Conservation (phyloP, 2,888 invertebrate genomes). For the Malthinus seriepunctatus region DNA sequence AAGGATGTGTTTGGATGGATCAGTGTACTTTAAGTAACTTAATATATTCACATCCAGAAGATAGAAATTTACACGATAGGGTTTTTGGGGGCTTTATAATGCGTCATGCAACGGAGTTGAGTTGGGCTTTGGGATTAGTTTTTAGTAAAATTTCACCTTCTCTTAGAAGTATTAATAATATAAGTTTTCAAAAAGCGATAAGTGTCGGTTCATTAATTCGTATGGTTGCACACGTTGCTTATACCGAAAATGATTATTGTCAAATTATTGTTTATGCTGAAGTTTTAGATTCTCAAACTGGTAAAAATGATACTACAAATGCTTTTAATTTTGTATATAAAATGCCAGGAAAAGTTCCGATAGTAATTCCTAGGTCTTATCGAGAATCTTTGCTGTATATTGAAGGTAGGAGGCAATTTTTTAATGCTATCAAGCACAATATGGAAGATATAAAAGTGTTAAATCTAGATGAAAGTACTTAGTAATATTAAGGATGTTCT, state of each 20-base stretch:
- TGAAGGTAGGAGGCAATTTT: constrained; percentile 60
- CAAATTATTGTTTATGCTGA: constrained; percentile 72
- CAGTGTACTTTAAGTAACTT: constrained; percentile 63
- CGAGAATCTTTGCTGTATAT: constrained; percentile 68
- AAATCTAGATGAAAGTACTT: too few relatives aligned
- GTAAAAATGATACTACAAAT: constrained; percentile 66
- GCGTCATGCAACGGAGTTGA: constrained; percentile 67
- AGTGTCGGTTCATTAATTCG: constrained; percentile 72
- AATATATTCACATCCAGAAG: constrained; percentile 64
- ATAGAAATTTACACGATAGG: constrained; percentile 75
- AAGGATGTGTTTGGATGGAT: constrained; percentile 69
- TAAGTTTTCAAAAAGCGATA: constrained; percentile 71
- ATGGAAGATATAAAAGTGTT: too few relatives aligned
- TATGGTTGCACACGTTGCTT: constrained; percentile 68
- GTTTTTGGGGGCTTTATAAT: constrained; percentile 81
- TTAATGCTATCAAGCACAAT: constrained; percentile 54
- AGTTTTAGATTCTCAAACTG: constrained; percentile 62
- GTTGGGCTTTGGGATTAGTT: constrained; percentile 66
- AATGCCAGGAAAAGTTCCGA: constrained; percentile 55
- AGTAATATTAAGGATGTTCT: too few relatives aligned
- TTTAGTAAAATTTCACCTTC: constrained; percentile 63
- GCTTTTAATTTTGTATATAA: constrained; percentile 74
- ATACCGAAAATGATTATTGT: constrained; percentile 57
- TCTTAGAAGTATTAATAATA: constrained; percentile 69
- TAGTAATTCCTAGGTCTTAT: constrained; percentile 68